Evolutionary conservation across 30 jellyfish, hydroid and myxozoan genomes (phyloP), one percentile per base, ranked within the genome.

Genomic region (Sanderia malayensis): DNA sequence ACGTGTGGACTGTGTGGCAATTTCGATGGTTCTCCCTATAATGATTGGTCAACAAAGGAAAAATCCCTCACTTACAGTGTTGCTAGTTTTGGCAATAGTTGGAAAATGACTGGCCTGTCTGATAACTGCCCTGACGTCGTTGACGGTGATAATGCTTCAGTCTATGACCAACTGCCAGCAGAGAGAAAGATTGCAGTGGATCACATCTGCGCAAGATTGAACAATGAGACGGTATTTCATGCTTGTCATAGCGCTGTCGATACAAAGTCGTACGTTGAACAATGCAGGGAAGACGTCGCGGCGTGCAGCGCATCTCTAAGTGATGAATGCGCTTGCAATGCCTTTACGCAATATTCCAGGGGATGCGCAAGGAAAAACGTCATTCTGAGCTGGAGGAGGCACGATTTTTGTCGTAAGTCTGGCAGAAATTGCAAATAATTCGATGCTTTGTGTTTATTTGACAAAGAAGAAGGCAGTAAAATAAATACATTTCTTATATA

Each of bases 1-100:
- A 87, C 96, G 15, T 87, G 96, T 67, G 96, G 96, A 11, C 70
- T 87, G 34, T 87, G 96, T 76, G 96, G 96, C 34, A 80, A 81
- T 59, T 87, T 61, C 44, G 87, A 87, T 57, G 91, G 92, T 4
- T 46, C 64, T 8, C 92, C 91, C 0, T 15, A 20, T 13, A 87
- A 87, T 59, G 96, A 87, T 46, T 45, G 59, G 21, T 33, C 44
- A 10, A 74, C 47, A 25, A 37, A 70, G 18, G 73, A 52, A 2
- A 95, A 95, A 1, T 61, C 32, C 6, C 34, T 69, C 8, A 65
- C 77, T 0, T 0, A 61, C 19, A 65, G 96, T 46, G 55, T 53
- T 9, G 67, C 73, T 1, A 61, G 17, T 18, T 87, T 79, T 74
- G 81, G 66, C 29, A 87, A 87, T 49, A 80, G 86, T 47, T 87